phyloP scores from a whole-genome alignment of 2,797 vertebrate genomes.

The Diceros bicornis region DNA sequence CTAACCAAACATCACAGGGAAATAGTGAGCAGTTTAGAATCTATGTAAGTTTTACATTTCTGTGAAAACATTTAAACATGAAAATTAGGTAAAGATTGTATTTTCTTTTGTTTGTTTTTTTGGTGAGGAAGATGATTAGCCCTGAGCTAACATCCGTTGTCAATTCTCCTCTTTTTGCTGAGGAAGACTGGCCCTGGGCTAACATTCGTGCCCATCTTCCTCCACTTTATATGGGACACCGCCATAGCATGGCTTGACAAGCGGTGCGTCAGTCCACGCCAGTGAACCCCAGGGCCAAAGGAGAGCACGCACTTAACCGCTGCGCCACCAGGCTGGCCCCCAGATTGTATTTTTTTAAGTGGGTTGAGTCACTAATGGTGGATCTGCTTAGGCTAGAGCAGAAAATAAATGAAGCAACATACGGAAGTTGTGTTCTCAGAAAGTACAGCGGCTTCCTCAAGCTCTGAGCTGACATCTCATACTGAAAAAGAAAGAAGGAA shows the following conservation, averaged over 20 bases:
- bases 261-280: no score
- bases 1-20: background rate
- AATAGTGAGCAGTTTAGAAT: background rate
- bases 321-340: no score
- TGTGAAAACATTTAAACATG: background rate
- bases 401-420: constrained; percentile 71
- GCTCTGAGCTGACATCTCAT: constrained; percentile 75
- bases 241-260: no score
- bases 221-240: no score
- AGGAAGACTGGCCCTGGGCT: no score
- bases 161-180: no score
- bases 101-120: background rate
- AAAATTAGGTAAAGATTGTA: background rate
- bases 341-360: background rate
- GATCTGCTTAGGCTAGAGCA: constrained; percentile 57
- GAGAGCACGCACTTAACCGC: no score
- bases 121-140: no score
- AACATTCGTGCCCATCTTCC: no score
- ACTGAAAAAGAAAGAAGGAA: constrained; percentile 75
- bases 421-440: constrained; percentile 74
- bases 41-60: background rate
- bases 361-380: constrained; percentile 47
- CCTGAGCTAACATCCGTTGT: no score
- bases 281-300: no score
- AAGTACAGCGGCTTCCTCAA: constrained; percentile 45